These are phyloP conservation scores for Himalopsyche anomala DNA, from an alignment of 2,888 invertebrate genomes.

Conservation along the genomic window DNA sequence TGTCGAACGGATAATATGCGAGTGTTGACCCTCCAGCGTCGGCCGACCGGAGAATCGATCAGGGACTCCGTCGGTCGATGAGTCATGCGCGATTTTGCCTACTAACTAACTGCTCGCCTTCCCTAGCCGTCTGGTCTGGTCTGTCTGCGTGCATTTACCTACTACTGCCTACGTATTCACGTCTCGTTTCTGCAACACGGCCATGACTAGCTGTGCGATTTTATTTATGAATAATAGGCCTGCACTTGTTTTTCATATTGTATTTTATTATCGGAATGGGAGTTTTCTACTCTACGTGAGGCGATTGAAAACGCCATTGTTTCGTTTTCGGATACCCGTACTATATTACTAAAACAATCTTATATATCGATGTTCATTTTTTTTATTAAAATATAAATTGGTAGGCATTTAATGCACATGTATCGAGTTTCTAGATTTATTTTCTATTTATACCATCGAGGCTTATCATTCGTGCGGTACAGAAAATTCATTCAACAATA, in stretches of 20 bases:
- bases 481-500: too few species aligned
- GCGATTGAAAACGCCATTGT: not conserved
- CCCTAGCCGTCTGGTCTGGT: not conserved
- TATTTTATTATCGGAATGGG: not conserved
- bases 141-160: not conserved
- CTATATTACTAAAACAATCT: too few species aligned
- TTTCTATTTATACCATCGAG: too few species aligned
- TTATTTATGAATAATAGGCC: not conserved
- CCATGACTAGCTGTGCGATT: not conserved
- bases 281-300: not conserved
- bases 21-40: not conserved
- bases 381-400: too few species aligned
- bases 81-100: constrained; percentile 31
- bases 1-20: too few species aligned
- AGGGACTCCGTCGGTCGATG: not conserved
- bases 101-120: not conserved
- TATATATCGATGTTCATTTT: too few species aligned
- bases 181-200: not conserved
- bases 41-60: not conserved
- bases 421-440: too few species aligned
- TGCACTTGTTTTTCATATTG: not conserved
- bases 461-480: too few species aligned
- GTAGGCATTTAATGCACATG: too few species aligned
- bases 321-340: too few species aligned
- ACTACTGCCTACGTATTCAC: not conserved